Percentiles rank a stretch among this genome's conserved stretches.
These are phyloP conservation scores for Cherax quadricarinatus DNA, from an alignment of 1,140 invertebrate species.

Conservation along the genomic window DNA sequence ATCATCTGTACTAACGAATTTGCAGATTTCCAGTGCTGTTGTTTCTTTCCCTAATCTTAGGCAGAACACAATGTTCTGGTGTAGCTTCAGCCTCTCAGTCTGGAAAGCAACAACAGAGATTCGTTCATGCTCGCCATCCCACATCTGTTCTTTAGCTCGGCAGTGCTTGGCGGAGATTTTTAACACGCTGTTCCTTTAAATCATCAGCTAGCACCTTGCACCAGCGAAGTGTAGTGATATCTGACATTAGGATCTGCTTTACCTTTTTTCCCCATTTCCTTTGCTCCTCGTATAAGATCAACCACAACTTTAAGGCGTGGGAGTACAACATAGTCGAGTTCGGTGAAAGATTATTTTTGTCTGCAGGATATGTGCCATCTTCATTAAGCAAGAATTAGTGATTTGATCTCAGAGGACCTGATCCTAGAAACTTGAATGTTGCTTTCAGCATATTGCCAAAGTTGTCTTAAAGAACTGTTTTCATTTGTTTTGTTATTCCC, in stretches of 20 bases:
- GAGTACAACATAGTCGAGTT: conserved; percentile 41
- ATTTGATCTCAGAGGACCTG: background rate
- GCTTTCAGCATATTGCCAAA: conserved; percentile 26
- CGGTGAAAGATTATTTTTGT: conserved; percentile 33
- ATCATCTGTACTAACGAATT: conserved; percentile 39
- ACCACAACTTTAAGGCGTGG: conserved; percentile 25
- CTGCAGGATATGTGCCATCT: conserved; percentile 45
- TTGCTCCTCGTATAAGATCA: conserved; percentile 19
- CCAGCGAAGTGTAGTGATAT: too few relatives aligned
- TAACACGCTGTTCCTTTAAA: too few relatives aligned
- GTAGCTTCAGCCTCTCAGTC: conserved; percentile 25
- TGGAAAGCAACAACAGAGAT: conserved; percentile 45
- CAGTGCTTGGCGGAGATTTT: background rate
- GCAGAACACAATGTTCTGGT: conserved; percentile 8
- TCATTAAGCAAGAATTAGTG: conserved; percentile 17
- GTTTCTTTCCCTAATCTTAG: too few relatives aligned
- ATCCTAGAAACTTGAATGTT: background rate
- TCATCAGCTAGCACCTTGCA: too few relatives aligned
- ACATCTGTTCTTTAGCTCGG: conserved; percentile 24
- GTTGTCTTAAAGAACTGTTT: conserved; percentile 16
- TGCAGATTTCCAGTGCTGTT: background rate
- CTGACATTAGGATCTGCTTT: too few relatives aligned
- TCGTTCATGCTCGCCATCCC: background rate
- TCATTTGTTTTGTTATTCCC: background rate
- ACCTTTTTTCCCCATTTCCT: conserved; percentile 10